A percentile compares a stretch with the other conserved stretches of the same genome.
phyloP scores from a whole-genome alignment of 2,797 vertebrate species.

The Spea hammondii region DNA sequence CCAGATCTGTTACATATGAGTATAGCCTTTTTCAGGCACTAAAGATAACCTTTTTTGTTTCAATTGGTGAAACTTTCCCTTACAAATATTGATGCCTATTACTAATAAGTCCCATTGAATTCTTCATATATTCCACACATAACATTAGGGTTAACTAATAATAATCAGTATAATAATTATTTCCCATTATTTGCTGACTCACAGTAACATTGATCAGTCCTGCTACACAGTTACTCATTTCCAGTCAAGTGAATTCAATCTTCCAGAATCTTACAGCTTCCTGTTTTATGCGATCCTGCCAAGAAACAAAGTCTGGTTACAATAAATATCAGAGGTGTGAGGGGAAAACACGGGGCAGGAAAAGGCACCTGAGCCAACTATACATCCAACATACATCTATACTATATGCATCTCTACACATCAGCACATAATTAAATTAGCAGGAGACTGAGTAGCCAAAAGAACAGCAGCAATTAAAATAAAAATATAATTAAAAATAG shows the following conservation, averaged over 20 bases:
- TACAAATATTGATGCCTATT: too few species aligned
- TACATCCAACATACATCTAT: background rate
- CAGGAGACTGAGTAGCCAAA: background rate
- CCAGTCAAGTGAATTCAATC: conserved; percentile 44
- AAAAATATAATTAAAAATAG: background rate
- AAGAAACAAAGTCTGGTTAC: conserved; percentile 22
- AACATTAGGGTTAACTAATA: conserved; percentile 25
- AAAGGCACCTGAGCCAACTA: background rate
- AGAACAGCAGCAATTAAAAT: background rate
- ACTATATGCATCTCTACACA: background rate
- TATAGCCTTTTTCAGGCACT: too few species aligned
- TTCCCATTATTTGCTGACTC: conserved; percentile 46
- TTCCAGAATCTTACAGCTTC: conserved; percentile 32
- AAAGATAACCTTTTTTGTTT: too few species aligned
- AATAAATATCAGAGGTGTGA: conserved; percentile 33
- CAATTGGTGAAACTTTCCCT: too few species aligned
- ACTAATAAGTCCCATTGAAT: background rate
- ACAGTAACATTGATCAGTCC: conserved; percentile 39
- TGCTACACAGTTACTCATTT: conserved; percentile 31
- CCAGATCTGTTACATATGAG: too few species aligned
- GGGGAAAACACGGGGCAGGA: background rate
- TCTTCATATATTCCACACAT: background rate
- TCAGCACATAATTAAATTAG: background rate
- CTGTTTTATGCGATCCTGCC: conserved; percentile 13
- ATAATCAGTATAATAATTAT: conserved; percentile 40